phyloP scores from a whole-genome alignment of 2,113 vertebrate species.

The Pachycephala philippinensis region DNA sequence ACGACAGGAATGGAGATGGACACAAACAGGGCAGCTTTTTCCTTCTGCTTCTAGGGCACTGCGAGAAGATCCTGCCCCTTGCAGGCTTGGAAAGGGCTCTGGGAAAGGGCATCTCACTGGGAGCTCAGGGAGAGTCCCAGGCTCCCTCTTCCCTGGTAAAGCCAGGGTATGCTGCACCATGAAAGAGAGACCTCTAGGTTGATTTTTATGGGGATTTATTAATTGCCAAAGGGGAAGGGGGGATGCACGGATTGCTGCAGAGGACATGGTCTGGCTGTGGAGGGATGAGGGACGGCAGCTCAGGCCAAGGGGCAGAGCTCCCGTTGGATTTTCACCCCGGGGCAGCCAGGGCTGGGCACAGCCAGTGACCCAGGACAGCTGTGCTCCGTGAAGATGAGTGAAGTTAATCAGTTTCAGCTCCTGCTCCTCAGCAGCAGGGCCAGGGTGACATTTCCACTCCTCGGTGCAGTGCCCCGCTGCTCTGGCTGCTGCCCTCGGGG shows the following conservation, averaged over 20 bases:
- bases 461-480: fast-evolving
- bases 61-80: fast-evolving
- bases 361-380: fast-evolving
- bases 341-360: not conserved
- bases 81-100: not conserved
- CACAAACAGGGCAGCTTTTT: not conserved
- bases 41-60: not conserved
- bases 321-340: not conserved
- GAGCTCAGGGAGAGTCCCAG: not conserved
- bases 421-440: not conserved
- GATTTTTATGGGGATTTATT: not conserved
- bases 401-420: not conserved
- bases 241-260: not conserved
- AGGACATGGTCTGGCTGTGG: fast-evolving
- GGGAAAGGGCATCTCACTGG: not conserved
- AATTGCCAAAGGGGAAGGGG: not conserved
- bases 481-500: not conserved
- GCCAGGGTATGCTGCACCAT: not conserved
- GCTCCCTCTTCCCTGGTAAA: not conserved
- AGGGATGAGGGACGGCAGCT: not conserved
- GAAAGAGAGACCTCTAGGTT: not conserved
- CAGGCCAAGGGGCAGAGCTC: not conserved
- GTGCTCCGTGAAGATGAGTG: not conserved
- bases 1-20: not conserved
- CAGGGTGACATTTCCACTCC: not conserved